phyloP scores from a whole-genome alignment of 2,113 vertebrate genomes.

The Ptilonorhynchus violaceus region DNA sequence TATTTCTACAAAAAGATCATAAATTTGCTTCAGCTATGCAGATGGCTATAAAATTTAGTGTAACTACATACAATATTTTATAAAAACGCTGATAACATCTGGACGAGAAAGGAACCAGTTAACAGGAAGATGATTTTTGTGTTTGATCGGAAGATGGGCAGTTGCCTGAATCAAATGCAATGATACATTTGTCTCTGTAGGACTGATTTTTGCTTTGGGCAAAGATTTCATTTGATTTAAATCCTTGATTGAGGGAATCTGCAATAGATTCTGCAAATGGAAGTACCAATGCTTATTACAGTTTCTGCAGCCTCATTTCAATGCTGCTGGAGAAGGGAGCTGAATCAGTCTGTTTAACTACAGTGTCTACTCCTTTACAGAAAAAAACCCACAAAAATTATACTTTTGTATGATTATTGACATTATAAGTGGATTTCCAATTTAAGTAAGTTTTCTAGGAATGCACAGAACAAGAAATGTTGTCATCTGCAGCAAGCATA shows the following conservation, averaged over 20 bases:
- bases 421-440: background rate
- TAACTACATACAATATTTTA: background rate
- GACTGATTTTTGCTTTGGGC: background rate
- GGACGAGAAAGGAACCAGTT: background rate
- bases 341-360: background rate
- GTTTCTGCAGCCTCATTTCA: background rate
- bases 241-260: background rate
- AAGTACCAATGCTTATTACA: background rate
- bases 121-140: background rate
- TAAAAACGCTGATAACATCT: background rate
- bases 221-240: background rate
- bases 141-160: background rate
- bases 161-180: background rate
- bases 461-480: background rate
- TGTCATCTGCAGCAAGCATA: background rate
- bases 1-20: background rate
- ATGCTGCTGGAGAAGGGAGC: background rate
- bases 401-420: background rate
- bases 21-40: background rate
- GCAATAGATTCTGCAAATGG: background rate
- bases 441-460: background rate
- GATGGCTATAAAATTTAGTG: background rate
- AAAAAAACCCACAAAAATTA: background rate
- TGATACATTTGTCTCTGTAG: background rate
- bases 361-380: background rate